Evolutionary conservation across 2,888 invertebrate species (phyloP).

Genomic region (Lycophotia porphyrea): DNA sequence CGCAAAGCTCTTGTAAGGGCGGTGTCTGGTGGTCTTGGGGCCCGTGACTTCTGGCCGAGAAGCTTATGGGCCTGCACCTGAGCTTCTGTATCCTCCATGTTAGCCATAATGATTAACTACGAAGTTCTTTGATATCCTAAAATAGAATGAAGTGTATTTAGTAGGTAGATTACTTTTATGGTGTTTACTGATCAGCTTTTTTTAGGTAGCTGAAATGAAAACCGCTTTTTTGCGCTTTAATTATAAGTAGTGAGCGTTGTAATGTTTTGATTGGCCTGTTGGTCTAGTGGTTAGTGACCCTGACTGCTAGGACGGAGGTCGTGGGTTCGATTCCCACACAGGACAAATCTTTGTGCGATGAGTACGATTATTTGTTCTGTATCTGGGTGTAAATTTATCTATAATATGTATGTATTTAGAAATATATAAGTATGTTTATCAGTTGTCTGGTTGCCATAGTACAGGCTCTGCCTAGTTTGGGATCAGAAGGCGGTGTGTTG

Average conservation of each 20-base stretch:
- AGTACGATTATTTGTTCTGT: too few species aligned
- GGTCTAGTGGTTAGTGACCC: too few species aligned
- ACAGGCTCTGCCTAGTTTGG: too few species aligned
- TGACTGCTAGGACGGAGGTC: too few species aligned
- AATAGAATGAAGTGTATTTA: slow-evolving; percentile 20
- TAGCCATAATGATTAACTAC: slow-evolving; percentile 17
- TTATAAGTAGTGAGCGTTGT: not conserved
- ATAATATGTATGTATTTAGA: too few species aligned
- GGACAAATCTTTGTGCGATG: too few species aligned
- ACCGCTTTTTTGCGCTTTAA: not conserved
- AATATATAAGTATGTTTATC: too few species aligned
- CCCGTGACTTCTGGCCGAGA: slow-evolving; percentile 80
- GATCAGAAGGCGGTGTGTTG: too few species aligned
- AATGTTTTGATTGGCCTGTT: too few species aligned
- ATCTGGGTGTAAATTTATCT: too few species aligned
- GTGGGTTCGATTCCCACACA: too few species aligned
- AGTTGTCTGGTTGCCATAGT: too few species aligned
- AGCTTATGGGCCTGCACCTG: slow-evolving; percentile 84
- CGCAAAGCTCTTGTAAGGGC: slow-evolving; percentile 79
- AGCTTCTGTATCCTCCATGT: slow-evolving; percentile 80
- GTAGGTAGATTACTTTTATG: not conserved
- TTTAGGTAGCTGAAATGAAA: not conserved
- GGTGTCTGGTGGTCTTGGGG: slow-evolving; percentile 76
- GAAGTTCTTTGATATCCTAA: slow-evolving; percentile 27
- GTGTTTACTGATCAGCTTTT: not conserved